phyloP scores from a whole-genome alignment of 2,113 vertebrate genomes.

The Heteronetta atricapilla region DNA sequence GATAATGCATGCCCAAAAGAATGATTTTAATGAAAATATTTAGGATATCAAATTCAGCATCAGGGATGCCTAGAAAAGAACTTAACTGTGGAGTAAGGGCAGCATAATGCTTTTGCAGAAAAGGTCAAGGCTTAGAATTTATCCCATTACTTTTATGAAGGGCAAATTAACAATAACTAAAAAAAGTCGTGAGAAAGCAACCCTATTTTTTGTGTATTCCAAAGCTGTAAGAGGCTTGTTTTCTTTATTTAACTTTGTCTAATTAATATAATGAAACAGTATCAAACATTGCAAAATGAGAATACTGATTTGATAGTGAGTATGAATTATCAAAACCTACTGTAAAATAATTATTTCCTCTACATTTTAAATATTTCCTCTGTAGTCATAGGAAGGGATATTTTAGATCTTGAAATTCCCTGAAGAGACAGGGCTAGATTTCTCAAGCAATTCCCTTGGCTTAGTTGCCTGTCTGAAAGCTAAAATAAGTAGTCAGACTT shows the following conservation, averaged over 20 bases:
- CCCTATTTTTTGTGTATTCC: background rate
- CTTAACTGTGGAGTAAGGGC: background rate
- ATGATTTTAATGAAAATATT: constrained; percentile 54
- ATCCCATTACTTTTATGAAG: background rate
- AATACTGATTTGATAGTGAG: background rate
- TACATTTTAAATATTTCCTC: background rate
- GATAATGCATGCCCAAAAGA: constrained; percentile 43
- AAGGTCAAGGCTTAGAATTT: constrained; percentile 15
- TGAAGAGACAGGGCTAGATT: background rate
- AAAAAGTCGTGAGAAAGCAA: background rate
- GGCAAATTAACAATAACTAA: background rate
- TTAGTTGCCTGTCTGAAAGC: background rate
- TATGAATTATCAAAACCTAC: background rate
- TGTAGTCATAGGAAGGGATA: background rate
- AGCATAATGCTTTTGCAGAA: background rate
- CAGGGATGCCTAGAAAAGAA: constrained; percentile 20
- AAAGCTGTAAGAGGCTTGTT: background rate
- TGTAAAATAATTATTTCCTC: background rate
- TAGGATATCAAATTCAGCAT: constrained; percentile 30
- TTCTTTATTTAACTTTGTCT: background rate
- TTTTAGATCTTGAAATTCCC: background rate
- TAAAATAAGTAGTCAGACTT: background rate
- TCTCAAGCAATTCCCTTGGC: background rate
- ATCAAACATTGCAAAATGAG: background rate
- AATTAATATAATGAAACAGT: background rate